Conservation (phyloP, 2,888 invertebrate genomes). For the Griposia aprilina region DNA sequence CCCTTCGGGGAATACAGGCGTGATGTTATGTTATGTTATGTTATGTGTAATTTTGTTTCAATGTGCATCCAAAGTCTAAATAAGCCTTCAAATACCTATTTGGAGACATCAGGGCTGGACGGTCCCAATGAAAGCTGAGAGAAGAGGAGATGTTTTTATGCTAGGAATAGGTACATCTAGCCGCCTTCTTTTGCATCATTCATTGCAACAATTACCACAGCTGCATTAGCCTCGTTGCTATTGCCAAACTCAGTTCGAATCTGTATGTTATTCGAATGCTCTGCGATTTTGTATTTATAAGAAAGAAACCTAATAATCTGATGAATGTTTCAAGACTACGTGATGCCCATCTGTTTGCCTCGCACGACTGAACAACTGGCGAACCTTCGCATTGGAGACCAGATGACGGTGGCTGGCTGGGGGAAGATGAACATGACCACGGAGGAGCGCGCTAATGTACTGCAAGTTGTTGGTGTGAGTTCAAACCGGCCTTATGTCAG, state of each 20-base stretch:
- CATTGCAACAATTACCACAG: too few species aligned
- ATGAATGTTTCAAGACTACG: constrained; percentile 83
- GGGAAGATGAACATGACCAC: constrained; percentile 88
- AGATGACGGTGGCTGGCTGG: constrained; percentile 90
- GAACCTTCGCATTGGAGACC: constrained; percentile 78
- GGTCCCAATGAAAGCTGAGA: background rate
- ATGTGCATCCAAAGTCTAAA: too few species aligned
- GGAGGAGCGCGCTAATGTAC: constrained; percentile 79
- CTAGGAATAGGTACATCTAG: too few species aligned
- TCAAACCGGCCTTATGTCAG: background rate
- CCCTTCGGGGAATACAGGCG: too few species aligned
- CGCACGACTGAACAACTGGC: constrained; percentile 77
- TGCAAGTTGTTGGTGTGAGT: constrained; percentile 87
- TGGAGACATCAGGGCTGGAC: background rate
- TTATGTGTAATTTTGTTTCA: background rate
- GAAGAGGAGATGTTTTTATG: background rate
- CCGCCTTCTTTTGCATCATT: too few species aligned
- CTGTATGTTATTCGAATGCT: too few species aligned
- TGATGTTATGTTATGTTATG: too few species aligned
- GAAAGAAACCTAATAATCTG: background rate
- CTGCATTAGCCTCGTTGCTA: too few species aligned
- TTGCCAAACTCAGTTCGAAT: background rate
- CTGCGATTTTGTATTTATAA: background rate
- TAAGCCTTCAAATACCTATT: too few species aligned
- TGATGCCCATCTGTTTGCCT: constrained; percentile 91